Base-by-base conservation (phyloP, 2,797 vertebrate species). In the Scolopax rusticola region DNA sequence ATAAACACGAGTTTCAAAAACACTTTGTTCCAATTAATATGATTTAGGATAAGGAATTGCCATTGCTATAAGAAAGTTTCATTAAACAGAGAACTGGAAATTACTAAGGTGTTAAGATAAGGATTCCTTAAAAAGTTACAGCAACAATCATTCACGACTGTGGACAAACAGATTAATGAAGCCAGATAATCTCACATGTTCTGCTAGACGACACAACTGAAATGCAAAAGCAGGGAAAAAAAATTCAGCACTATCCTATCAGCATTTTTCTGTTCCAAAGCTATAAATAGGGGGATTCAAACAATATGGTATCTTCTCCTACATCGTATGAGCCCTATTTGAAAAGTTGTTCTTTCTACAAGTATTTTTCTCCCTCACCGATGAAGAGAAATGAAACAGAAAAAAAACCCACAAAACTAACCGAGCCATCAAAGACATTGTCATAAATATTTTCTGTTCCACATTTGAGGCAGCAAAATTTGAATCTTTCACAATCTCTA, bases 401-500 rank as follows among this genome's bases (percentile, higher is more conserved):
- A 97, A 97, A 94, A 68, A 30, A 76, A 57, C 12, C 12, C 21
- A 41, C 7, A 54, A 43, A 78, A 98, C 98, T 99, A 97, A 99
- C 99, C 97, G 98, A 98, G 97, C 99, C 98, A 96, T 99, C 98
- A 90, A 99, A 99, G 93, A 99, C 99, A 83, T 94, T 98, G 97
- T 99, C 99, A 81, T 99, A 99, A 98, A 99, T 98, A 97, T 99
- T 99, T 95, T 99, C 98, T 1, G 98, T 99, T 96, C 98, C 98
- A 6, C 99, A 99, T 47, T 98, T 98, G 19, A 98, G 99, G 95
- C 99, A 99, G 94, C 97, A 93, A 97, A 99, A 99, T 74, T 98
- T 99, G 97, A 99, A 99, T 94, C 98, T 98, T 96, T 99, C 99
- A 50, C 99, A 99, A 95, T 99, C 99, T 80, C 98, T 99, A 87